A percentile compares a stretch with the other conserved stretches of the same genome.
phyloP scores from a whole-genome alignment of 1,140 invertebrate genomes.

The Drosophila arawakana region DNA sequence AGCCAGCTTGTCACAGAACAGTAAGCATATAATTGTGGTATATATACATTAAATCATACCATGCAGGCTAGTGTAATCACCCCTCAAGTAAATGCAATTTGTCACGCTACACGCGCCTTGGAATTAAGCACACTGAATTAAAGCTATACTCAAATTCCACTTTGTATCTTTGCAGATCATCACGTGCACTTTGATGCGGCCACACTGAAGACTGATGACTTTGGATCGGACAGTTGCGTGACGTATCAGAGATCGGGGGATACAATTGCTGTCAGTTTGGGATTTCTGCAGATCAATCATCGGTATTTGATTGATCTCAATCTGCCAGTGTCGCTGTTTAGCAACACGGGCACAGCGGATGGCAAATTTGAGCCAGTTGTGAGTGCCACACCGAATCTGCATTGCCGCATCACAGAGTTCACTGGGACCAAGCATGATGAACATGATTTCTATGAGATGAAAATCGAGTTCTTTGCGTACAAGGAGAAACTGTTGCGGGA shows the following conservation, averaged over 20 bases:
- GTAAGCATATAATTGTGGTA: not conserved
- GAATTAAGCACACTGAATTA: not conserved
- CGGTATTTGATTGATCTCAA: slow-evolving; percentile 82
- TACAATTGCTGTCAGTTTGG: slow-evolving; percentile 79
- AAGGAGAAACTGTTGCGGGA: slow-evolving; percentile 86
- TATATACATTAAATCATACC: not conserved
- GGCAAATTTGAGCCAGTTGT: slow-evolving; percentile 71
- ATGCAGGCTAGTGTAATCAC: not conserved
- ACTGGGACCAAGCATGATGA: slow-evolving; percentile 73
- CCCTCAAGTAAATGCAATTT: not conserved
- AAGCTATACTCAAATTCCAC: slow-evolving; percentile 2
- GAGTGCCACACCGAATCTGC: slow-evolving; percentile 75
- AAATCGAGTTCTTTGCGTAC: slow-evolving; percentile 85
- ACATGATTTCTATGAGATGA: slow-evolving; percentile 84
- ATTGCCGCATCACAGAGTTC: slow-evolving; percentile 78
- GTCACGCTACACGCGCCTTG: not conserved
- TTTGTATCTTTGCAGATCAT: slow-evolving; percentile 63
- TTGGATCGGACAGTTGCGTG: slow-evolving; percentile 79
- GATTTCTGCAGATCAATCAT: slow-evolving; percentile 84
- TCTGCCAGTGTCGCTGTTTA: slow-evolving; percentile 71
- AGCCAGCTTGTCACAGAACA: too few relatives aligned
- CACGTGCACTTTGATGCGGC: slow-evolving; percentile 84
- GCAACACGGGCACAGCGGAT: slow-evolving; percentile 45
- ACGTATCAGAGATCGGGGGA: slow-evolving; percentile 79
- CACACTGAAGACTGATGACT: slow-evolving; percentile 75